Conservation (phyloP, 1,140 invertebrate species). For the Samia ricini region DNA sequence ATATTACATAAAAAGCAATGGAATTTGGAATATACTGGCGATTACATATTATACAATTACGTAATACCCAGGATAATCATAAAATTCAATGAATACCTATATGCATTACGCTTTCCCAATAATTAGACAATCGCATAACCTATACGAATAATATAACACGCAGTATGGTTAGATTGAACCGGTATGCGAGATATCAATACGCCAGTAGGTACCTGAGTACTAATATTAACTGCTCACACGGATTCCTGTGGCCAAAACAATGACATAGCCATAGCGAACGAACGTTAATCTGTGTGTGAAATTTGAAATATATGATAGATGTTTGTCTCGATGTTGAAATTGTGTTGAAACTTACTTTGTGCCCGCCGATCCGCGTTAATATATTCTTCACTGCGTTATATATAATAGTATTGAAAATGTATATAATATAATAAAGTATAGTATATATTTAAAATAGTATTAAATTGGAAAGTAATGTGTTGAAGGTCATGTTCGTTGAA, state of each 20-base stretch:
- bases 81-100: not conserved
- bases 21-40: too few relatives aligned
- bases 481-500: too few relatives aligned
- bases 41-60: too few relatives aligned
- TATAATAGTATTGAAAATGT: too few relatives aligned
- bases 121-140: not conserved
- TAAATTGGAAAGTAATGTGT: too few relatives aligned
- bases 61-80: not conserved
- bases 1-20: too few relatives aligned
- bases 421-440: too few relatives aligned
- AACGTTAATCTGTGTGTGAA: not conserved
- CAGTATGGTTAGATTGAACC: constrained; percentile 9
- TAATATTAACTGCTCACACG: constrained; percentile 21
- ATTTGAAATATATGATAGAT: not conserved
- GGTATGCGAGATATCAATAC: constrained; percentile 28
- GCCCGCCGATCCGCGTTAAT: too few relatives aligned
- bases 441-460: too few relatives aligned
- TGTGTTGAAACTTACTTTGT: too few relatives aligned
- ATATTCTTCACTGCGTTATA: too few relatives aligned
- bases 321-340: too few relatives aligned
- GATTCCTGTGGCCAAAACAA: constrained; percentile 34
- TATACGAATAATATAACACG: not conserved
- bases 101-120: not conserved
- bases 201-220: not conserved
- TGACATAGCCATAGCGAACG: constrained; percentile 17